Percentiles rank a stretch among this genome's conserved stretches.
Conservation (phyloP, 1,140 invertebrate genomes). For the Oryctes rhinoceros region DNA sequence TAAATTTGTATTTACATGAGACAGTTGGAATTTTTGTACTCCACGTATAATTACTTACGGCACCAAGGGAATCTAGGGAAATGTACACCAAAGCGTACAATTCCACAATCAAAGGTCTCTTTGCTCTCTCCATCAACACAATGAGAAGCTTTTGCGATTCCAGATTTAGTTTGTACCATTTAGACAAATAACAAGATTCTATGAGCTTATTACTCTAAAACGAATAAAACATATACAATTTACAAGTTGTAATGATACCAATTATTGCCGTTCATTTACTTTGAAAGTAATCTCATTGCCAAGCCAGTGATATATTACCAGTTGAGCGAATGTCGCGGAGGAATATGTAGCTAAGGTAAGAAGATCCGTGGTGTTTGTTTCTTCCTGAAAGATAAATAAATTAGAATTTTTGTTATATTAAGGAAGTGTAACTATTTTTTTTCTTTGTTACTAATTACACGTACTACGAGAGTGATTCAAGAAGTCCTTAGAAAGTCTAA, state of each 20-base stretch:
- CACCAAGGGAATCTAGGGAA: not conserved
- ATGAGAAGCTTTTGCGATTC: not conserved
- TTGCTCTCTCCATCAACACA: not conserved
- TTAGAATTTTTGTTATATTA: too few relatives aligned
- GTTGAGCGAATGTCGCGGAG: not conserved
- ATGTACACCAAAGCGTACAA: not conserved
- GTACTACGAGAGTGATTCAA: too few relatives aligned
- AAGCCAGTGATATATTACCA: slow-evolving; percentile 6
- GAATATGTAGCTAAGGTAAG: not conserved
- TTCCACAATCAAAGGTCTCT: not conserved
- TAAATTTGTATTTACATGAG: not conserved
- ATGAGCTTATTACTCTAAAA: not conserved
- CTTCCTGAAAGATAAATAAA: not conserved
- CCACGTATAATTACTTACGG: not conserved
- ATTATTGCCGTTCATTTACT: not conserved
- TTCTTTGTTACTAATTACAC: too few relatives aligned
- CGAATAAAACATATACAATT: not conserved
- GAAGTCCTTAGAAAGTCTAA: too few relatives aligned
- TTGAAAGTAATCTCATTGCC: not conserved
- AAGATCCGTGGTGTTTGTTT: not conserved
- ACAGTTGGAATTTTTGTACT: not conserved
- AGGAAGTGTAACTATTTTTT: too few relatives aligned
- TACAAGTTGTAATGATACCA: not conserved
- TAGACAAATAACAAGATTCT: not conserved
- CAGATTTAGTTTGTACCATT: not conserved